phyloP scores from a whole-genome alignment of 2,113 vertebrate genomes.

The Chrysemys picta region DNA sequence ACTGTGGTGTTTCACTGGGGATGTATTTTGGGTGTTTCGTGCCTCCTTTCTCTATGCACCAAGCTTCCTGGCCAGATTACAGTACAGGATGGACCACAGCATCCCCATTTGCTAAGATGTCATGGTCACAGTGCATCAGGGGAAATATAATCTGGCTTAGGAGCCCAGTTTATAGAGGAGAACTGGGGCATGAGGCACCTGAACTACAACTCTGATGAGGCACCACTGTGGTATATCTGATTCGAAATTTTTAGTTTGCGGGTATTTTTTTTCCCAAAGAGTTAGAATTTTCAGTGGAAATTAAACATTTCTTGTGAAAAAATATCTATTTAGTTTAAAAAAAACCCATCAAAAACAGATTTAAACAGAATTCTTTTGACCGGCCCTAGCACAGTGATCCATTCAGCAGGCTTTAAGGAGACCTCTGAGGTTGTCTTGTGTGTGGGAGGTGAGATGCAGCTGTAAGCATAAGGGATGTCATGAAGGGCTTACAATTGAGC shows the following conservation, averaged over 20 bases:
- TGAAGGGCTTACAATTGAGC: background rate
- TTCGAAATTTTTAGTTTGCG: background rate
- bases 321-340: background rate
- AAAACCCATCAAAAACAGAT: background rate
- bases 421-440: background rate
- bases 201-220: background rate
- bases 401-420: background rate
- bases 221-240: background rate
- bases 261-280: background rate
- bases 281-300: background rate
- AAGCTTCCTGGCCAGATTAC: rapidly evolving
- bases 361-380: background rate
- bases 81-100: background rate
- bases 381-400: background rate
- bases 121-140: background rate
- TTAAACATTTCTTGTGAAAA: background rate
- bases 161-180: background rate
- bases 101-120: background rate
- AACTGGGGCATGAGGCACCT: background rate
- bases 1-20: background rate
- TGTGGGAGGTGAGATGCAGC: background rate
- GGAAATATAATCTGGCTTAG: background rate
- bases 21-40: background rate
- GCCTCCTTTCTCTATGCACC: background rate
- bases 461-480: background rate